Conservation (phyloP, 2,888 invertebrate genomes). For the Acronicta alni region DNA sequence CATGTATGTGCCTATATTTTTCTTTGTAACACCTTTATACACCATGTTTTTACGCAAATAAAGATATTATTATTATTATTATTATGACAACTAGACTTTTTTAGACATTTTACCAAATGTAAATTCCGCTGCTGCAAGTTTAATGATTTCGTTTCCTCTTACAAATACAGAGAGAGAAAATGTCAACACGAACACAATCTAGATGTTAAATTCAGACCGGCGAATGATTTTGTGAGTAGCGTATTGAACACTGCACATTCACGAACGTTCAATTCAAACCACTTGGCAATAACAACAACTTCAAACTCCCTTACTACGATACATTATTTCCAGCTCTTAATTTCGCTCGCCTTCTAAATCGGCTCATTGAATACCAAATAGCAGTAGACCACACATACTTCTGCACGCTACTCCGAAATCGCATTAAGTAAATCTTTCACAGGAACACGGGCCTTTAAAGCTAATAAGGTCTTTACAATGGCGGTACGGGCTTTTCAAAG, state of each 20-base stretch:
- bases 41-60: too few relatives aligned
- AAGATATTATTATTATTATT: too few relatives aligned
- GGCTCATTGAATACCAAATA: conserved; percentile 81
- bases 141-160: not conserved
- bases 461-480: conserved; percentile 77
- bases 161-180: not conserved
- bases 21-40: too few relatives aligned
- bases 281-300: conserved; percentile 19
- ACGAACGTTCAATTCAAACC: conserved; percentile 12
- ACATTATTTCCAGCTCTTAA: conserved; percentile 49
- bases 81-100: too few relatives aligned
- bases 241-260: not conserved
- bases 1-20: too few relatives aligned
- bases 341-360: conserved; percentile 67
- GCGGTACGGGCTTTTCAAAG: conserved; percentile 57
- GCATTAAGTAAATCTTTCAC: conserved; percentile 76
- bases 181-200: not conserved
- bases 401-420: conserved; percentile 72
- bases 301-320: conserved; percentile 41
- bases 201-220: too few relatives aligned
- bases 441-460: conserved; percentile 69
- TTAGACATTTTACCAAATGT: too few relatives aligned
- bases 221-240: not conserved
- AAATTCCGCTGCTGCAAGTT: too few relatives aligned
- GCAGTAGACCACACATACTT: conserved; percentile 69